Evolutionary conservation across 2,113 vertebrate genomes (phyloP).

Genomic region (Nerophis lumbriciformis): DNA sequence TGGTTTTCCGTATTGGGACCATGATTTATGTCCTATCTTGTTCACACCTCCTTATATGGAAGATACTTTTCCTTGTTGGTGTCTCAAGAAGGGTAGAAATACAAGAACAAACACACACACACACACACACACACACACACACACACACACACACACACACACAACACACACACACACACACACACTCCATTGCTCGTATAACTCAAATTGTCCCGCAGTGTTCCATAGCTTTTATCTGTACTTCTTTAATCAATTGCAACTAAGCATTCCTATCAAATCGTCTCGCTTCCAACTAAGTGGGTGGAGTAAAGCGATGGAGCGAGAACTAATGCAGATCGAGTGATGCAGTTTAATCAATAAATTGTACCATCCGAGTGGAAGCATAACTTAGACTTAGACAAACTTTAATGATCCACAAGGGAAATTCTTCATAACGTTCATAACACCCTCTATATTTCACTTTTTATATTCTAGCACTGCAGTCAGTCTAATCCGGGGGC

Average conservation of each 20-base stretch:
- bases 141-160: no score
- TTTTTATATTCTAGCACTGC: not conserved
- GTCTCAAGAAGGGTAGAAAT: no score
- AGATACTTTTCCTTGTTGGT: no score
- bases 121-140: no score
- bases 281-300: not conserved
- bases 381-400: no score
- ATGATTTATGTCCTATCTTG: no score
- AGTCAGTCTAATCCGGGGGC: not conserved
- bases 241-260: not conserved
- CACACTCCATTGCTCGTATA: conserved; percentile 6
- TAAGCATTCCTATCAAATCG: conserved; percentile 1
- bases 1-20: no score
- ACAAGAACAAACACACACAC: no score
- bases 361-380: not conserved
- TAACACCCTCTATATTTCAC: no score
- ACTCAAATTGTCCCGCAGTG: not conserved
- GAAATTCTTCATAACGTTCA: no score
- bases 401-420: no score
- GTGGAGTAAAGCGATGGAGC: not conserved
- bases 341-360: conserved; percentile 6
- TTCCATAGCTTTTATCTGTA: conserved; percentile 12
- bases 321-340: conserved; percentile 18
- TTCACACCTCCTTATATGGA: no score
- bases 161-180: not conserved